Base-by-base conservation (phyloP, 92 coral and sea anemone species). In the Siderastrea siderea region DNA sequence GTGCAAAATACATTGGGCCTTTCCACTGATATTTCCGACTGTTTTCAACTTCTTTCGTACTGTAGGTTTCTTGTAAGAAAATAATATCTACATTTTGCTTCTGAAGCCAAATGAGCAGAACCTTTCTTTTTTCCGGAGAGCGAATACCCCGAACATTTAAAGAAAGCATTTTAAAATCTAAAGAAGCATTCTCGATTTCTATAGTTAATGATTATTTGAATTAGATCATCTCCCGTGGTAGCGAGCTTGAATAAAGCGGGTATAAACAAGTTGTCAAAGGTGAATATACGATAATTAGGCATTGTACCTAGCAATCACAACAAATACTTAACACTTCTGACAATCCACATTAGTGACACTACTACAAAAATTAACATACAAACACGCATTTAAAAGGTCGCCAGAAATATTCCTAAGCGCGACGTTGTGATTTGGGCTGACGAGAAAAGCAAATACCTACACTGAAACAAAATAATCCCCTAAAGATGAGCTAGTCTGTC, bases 101-200 rank as follows among this genome's bases (percentile, higher is more conserved):
- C 7, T 62, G 77, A 38, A 89, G 71, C 90, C 92, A 89, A 70
- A 61, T 80, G 17, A 92, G 67, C 50, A 90, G 48, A 48, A 83
- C 84, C 82, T 80, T 71, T 55, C 95, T 78, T 60, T 85, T 92
- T 79, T 78, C 78, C 48, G n/a, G 74, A 64, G 77, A 62, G 38
- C 93, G 87, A 6, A 92, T 57, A 47, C 95, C 93, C 14, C 84
- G 87, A 45, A 74, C 95, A 89, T 88, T 89, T 68, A 89, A 75
- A 78, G 93, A 87, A 67, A 87, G 52, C 72, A 87, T 38, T 6
- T 71, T 68, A 54, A 78, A 62, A 11, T 85, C 45, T 64, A 64
- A 64, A 64, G 68, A 7, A 64, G 68, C 43, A 64, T 64, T 64
- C 1, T 64, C 68, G 8, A 7, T 1, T 64, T 7, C 68, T 16